A percentile compares a stretch with the other conserved stretches of the same genome.
Conservation (phyloP, 2,797 vertebrate species). For the Synaphobranchus kaupii region DNA sequence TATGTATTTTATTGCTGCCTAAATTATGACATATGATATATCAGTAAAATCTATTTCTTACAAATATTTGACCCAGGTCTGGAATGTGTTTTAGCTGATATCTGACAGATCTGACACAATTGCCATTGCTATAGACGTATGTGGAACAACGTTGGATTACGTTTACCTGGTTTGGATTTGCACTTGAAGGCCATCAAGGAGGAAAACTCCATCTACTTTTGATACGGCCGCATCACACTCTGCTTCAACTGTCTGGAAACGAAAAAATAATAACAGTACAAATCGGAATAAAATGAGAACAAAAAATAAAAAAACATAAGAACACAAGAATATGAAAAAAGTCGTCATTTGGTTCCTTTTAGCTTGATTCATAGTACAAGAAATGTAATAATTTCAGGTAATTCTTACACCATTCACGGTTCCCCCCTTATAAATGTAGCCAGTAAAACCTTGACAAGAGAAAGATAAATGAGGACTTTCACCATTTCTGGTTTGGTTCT, state of each 20-base stretch:
- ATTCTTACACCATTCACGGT: neutral
- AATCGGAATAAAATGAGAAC: neutral
- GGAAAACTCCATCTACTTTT: constrained; percentile 53
- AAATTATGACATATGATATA: no score
- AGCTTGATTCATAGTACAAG: neutral
- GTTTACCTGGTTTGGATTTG: constrained; percentile 70
- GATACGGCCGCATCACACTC: constrained; percentile 74
- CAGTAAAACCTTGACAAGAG: neutral
- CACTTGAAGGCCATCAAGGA: constrained; percentile 72
- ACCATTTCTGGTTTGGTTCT: constrained; percentile 67
- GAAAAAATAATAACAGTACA: neutral
- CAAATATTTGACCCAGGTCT: no score
- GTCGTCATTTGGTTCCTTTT: neutral
- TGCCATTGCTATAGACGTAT: neutral
- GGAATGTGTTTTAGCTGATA: neutral
- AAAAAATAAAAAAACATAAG: neutral
- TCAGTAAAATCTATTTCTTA: no score
- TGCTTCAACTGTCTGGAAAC: constrained; percentile 61
- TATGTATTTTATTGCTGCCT: no score
- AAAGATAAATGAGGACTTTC: constrained; percentile 33
- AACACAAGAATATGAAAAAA: neutral
- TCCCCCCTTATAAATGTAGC: neutral
- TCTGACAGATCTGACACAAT: neutral
- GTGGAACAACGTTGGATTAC: neutral
- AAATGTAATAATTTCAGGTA: neutral